Percentiles rank a stretch among this genome's conserved stretches.
Conservation (phyloP, 2,797 vertebrate species). For the Danio aesculapii region DNA sequence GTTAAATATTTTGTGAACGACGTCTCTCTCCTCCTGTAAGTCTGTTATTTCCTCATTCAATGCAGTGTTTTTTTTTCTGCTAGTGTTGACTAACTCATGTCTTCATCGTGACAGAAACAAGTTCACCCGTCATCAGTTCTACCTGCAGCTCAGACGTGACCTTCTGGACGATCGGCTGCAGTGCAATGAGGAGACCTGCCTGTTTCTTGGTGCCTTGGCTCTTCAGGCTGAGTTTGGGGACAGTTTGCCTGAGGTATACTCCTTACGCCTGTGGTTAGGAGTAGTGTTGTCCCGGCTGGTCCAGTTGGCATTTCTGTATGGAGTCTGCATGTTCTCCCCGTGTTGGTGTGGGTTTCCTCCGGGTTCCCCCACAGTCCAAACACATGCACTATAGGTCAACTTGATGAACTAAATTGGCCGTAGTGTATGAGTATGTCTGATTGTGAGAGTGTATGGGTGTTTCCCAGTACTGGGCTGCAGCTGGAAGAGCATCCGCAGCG, state of each 20-base stretch:
- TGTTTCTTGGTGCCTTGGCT: constrained; percentile 87
- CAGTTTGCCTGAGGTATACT: constrained; percentile 83
- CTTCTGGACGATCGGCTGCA: constrained; percentile 86
- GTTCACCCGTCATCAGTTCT: constrained; percentile 88
- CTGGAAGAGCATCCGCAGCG: too few relatives aligned
- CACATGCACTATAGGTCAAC: too few relatives aligned
- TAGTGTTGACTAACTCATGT: background rate
- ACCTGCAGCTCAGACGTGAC: constrained; percentile 92
- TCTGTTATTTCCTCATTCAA: constrained; percentile 36
- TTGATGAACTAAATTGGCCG: too few relatives aligned
- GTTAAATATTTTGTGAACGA: constrained; percentile 89
- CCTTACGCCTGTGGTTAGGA: too few relatives aligned
- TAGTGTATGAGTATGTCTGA: too few relatives aligned
- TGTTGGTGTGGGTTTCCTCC: too few relatives aligned
- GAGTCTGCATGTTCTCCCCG: too few relatives aligned
- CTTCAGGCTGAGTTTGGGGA: constrained; percentile 89
- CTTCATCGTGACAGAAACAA: constrained; percentile 78
- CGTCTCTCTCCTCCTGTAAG: constrained; percentile 85
- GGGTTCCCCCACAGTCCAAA: too few relatives aligned
- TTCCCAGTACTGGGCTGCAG: too few relatives aligned
- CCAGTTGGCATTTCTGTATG: too few relatives aligned
- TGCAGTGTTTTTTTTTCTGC: background rate
- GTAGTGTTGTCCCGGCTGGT: too few relatives aligned
- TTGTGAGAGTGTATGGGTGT: too few relatives aligned
- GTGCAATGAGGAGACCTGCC: constrained; percentile 83